Conservation (phyloP, 2,888 invertebrate species). For the Nymphalis urticae region DNA sequence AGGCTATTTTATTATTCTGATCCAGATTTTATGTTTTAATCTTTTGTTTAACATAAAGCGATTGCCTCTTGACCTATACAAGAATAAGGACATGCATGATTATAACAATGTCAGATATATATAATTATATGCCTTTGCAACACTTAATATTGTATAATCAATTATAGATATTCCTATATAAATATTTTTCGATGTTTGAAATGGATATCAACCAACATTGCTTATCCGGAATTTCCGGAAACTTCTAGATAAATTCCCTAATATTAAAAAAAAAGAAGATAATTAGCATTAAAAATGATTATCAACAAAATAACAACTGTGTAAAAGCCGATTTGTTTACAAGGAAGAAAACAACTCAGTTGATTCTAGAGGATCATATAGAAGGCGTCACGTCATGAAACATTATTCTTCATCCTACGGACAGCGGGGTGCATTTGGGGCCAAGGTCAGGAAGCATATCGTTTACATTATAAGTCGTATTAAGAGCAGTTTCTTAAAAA, state of each 20-base stretch:
- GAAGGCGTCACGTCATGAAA: background rate
- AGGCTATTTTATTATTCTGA: slow-evolving; percentile 3
- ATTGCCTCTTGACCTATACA: slow-evolving; percentile 1
- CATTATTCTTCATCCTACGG: slow-evolving; percentile 65
- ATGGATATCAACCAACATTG: background rate
- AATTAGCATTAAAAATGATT: background rate
- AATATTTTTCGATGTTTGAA: background rate
- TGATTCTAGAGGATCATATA: slow-evolving; percentile 2
- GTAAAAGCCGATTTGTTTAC: background rate
- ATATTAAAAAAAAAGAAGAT: background rate
- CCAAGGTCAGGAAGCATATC: slow-evolving; percentile 68
- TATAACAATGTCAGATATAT: slow-evolving; percentile 2
- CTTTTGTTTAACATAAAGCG: background rate
- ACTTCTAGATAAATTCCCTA: background rate
- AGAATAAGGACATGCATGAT: background rate
- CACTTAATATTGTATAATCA: background rate
- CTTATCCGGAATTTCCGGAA: background rate
- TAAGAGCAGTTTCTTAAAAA: slow-evolving; percentile 5
- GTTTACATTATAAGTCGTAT: slow-evolving; percentile 55
- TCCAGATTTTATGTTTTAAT: background rate
- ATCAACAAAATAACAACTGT: background rate
- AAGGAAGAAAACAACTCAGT: slow-evolving; percentile 4
- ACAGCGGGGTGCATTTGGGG: slow-evolving; percentile 64
- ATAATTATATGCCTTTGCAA: too few relatives aligned
- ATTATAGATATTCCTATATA: background rate